Percentiles rank a stretch among this genome's conserved stretches.
Conservation (phyloP, 2,888 invertebrate species). For the Chloroclysta siterata region DNA sequence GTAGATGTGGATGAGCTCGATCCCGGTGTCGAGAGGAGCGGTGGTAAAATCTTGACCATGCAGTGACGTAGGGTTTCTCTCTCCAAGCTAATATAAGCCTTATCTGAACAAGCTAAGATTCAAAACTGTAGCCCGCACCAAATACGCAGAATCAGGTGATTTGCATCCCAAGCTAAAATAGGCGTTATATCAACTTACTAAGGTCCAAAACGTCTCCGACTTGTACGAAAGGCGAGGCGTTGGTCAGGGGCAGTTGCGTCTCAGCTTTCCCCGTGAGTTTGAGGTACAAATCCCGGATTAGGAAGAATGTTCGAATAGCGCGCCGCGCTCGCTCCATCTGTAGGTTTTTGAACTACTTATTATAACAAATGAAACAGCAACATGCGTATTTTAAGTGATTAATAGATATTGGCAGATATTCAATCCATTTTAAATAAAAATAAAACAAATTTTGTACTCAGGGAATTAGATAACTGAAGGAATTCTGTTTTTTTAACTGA, state of each 20-base stretch:
- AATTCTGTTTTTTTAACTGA: too few species aligned
- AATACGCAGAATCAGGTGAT: not conserved
- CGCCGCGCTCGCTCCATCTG: constrained; percentile 94
- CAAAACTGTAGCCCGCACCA: constrained; percentile 14
- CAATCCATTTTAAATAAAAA: too few species aligned
- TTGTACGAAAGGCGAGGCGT: constrained; percentile 94
- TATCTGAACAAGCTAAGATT: constrained; percentile 92
- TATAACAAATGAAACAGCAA: constrained; percentile 28
- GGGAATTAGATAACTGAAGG: too few species aligned
- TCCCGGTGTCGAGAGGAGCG: too few species aligned
- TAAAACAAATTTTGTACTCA: too few species aligned
- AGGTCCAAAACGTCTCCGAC: constrained; percentile 97
- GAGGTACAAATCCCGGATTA: constrained; percentile 92
- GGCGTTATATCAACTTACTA: constrained; percentile 86
- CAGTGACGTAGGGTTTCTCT: too few species aligned
- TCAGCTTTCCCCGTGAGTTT: constrained; percentile 93
- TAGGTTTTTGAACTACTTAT: constrained; percentile 35
- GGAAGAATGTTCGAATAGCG: constrained; percentile 96
- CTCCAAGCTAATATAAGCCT: not conserved
- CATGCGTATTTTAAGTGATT: not conserved
- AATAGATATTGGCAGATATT: too few species aligned
- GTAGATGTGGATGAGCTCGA: too few species aligned
- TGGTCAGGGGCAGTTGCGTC: constrained; percentile 94
- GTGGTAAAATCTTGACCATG: too few species aligned
- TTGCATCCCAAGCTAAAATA: not conserved